Base-by-base conservation (phyloP, 37 sponge, comb jelly and placozoan species). In the Petrosia ficiformis region DNA sequence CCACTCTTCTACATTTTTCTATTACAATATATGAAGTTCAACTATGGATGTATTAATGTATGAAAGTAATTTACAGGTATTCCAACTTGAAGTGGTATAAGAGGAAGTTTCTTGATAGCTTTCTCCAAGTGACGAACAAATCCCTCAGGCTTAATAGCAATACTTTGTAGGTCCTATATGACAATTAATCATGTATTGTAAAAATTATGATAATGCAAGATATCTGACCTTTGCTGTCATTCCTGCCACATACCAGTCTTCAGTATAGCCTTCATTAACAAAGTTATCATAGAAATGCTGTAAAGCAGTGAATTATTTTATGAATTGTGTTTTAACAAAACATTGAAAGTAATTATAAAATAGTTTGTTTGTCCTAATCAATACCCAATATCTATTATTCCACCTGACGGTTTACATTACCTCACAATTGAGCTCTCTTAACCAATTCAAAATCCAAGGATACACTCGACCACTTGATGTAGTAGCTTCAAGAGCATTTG, bases 111-210 rank as follows among this genome's bases (percentile, higher is more conserved):
- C 44, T 76, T 80, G 40, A 85, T 77, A 21, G 78, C 85, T 33
- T 84, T 84, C 43, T 72, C 70, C 24, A 92, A 65, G 8, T 78
- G 71, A 1, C 83, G 85, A 38, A 66, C 40, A 58, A 64, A 81
- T 25, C 93, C 93, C 39, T 69, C 59, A 41, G 84, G 84, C 29
- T 44, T 57, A 11, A 92, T 78, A 2, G 85, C 93, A 77, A 92
- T 92, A 10, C 70, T 78, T 35, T 78, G 35, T 16, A 92, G 69
- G 73, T 92, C 93, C 88, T 84, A 2, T 35, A 40, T 43, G 31
- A 40, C 0, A 35, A 40, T 25, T 4, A 29, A 29, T 32, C 69
- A 68, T 14, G 4, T n/a, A 19, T 10, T 64, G 33, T 29, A 24
- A 64, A 64, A 31, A 64, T 31, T 11, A 31, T 64, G 10, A 11